Percentiles rank a stretch among this genome's conserved stretches.
Conservation (phyloP, 2,888 invertebrate genomes). For the Syrphus vitripennis region DNA sequence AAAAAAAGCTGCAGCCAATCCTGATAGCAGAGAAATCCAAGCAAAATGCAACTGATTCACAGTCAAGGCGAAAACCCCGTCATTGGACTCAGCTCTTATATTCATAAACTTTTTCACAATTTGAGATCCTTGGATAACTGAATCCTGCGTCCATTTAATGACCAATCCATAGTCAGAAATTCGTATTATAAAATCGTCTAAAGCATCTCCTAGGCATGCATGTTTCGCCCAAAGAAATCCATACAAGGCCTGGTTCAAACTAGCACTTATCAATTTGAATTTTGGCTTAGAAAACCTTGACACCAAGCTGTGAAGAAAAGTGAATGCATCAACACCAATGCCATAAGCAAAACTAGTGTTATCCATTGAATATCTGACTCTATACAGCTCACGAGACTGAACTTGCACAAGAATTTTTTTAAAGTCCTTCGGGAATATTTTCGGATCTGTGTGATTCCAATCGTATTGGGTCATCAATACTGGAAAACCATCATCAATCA, state of each 20-base stretch:
- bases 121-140: not conserved
- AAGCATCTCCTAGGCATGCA: not conserved
- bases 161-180: not conserved
- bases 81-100: not conserved
- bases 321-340: not conserved
- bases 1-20: not conserved
- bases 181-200: not conserved
- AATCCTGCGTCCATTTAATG: not conserved
- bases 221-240: not conserved
- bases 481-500: not conserved
- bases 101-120: not conserved
- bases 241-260: not conserved
- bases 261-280: not conserved
- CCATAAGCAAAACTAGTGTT: slow-evolving; percentile 9
- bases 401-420: not conserved
- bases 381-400: not conserved
- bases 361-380: not conserved
- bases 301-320: not conserved
- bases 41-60: not conserved
- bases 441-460: not conserved
- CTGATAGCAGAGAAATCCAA: not conserved
- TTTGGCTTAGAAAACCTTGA: not conserved
- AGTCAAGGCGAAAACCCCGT: not conserved
- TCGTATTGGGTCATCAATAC: not conserved
- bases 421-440: not conserved